Conservation (phyloP, 2,113 vertebrate species). For the Oncorhynchus nerka region DNA sequence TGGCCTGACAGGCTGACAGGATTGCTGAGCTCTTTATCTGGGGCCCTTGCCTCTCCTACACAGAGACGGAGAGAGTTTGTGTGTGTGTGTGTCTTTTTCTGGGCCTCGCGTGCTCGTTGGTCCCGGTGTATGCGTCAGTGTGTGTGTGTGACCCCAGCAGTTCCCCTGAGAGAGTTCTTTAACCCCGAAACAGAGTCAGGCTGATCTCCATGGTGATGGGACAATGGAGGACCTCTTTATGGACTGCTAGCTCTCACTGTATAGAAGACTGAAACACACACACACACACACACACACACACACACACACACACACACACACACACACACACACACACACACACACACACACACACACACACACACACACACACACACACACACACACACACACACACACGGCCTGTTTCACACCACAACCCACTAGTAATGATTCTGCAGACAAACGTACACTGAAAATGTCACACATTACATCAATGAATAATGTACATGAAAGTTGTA, state of each 20-base stretch:
- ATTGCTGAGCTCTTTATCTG: slow-evolving; percentile 76
- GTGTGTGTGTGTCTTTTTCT: slow-evolving; percentile 6
- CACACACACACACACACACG: too few relatives aligned
- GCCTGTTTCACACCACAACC: too few relatives aligned
- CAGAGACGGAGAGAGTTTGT: slow-evolving; percentile 3
- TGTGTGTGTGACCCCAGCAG: slow-evolving; percentile 62
- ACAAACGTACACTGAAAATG: too few relatives aligned
- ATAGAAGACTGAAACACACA: slow-evolving; percentile 62
- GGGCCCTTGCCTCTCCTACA: slow-evolving; percentile 55
- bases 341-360: background rate
- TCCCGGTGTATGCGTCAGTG: slow-evolving; percentile 31
- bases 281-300: background rate
- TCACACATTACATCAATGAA: too few relatives aligned
- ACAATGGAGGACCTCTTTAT: slow-evolving; percentile 74
- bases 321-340: background rate
- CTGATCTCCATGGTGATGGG: slow-evolving; percentile 82
- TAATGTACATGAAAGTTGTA: too few relatives aligned
- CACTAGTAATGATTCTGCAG: too few relatives aligned
- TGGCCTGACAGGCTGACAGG: slow-evolving; percentile 77
- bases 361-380: too few relatives aligned
- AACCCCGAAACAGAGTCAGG: slow-evolving; percentile 77
- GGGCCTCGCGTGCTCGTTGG: background rate
- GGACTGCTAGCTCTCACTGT: slow-evolving; percentile 73
- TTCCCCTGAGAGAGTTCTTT: slow-evolving; percentile 71
- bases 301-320: background rate